A percentile compares a stretch with the other conserved stretches of the same genome.
phyloP scores from a whole-genome alignment of 1,140 invertebrate genomes.

The Plutomurus gul region DNA sequence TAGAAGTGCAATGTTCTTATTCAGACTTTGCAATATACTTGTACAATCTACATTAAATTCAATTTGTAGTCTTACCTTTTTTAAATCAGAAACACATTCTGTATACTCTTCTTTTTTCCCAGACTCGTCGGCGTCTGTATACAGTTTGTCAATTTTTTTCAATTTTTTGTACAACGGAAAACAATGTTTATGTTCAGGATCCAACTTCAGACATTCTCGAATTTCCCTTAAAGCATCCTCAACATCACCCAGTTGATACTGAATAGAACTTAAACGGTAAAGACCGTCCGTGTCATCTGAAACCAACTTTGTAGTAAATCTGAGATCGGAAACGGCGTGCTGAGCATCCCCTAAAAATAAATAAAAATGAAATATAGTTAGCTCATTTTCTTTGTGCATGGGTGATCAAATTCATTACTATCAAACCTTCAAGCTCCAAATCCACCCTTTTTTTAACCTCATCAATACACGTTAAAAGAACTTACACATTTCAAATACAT shows the following conservation, averaged over 20 bases:
- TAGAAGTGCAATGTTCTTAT: background rate
- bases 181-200: conserved; percentile 96
- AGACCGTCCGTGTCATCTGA: conserved; percentile 90
- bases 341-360: conserved; percentile 82
- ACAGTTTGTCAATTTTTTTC: conserved; percentile 89
- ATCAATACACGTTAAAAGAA: too few relatives aligned
- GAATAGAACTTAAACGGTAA: conserved; percentile 75
- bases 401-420: too few relatives aligned
- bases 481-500: too few relatives aligned
- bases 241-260: conserved; percentile 90
- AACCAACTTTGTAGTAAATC: conserved; percentile 84
- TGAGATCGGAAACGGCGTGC: conserved; percentile 87
- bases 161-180: conserved; percentile 96
- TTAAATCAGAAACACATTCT: conserved; percentile 75
- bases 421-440: too few relatives aligned
- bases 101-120: conserved; percentile 66
- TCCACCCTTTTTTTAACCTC: too few relatives aligned
- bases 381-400: too few relatives aligned
- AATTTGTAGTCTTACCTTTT: conserved; percentile 61
- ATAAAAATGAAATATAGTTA: too few relatives aligned
- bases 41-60: too few relatives aligned
- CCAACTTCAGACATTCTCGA: conserved; percentile 94
- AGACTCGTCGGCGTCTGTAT: conserved; percentile 70
- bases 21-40: background rate
- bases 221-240: conserved; percentile 90